A percentile compares a stretch with the other conserved stretches of the same genome.
These are phyloP conservation scores for Heliothis subflexa DNA, from an alignment of 1,140 invertebrate genomes.

Conservation along the genomic window DNA sequence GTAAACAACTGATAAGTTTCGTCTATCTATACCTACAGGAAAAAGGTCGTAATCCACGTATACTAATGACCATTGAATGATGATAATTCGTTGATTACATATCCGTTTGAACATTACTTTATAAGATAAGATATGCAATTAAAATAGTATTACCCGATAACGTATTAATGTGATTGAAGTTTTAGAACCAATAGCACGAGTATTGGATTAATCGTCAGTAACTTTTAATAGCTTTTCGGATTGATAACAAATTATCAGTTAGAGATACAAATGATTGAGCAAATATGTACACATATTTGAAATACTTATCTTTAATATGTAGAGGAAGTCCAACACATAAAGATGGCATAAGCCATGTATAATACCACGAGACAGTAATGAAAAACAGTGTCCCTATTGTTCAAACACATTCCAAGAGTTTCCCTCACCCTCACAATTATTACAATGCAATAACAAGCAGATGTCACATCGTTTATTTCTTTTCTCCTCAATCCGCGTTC, in stretches of 20 bases:
- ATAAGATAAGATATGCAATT: neutral
- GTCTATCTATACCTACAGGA: neutral
- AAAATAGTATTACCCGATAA: constrained; percentile 10
- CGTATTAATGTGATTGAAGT: neutral
- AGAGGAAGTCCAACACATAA: too few species aligned
- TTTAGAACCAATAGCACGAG: neutral
- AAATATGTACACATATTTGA: too few species aligned
- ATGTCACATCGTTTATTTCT: constrained; percentile 22
- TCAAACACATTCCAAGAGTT: neutral
- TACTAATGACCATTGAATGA: neutral
- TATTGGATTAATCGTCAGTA: neutral
- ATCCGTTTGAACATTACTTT: neutral
- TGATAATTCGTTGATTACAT: neutral
- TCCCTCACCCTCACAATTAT: constrained; percentile 29
- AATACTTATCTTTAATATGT: too few species aligned
- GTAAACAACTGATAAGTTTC: too few species aligned
- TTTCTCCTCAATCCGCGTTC: constrained; percentile 1
- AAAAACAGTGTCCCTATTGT: neutral
- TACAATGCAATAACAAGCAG: constrained; percentile 14
- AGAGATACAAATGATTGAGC: too few species aligned
- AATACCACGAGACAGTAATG: constrained; percentile 1
- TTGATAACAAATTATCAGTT: too few species aligned
- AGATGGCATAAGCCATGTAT: neutral
- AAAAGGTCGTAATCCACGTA: neutral
- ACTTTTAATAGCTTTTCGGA: neutral